Conservation (phyloP, 2,797 vertebrate species). For the Silurus aristotelis region DNA sequence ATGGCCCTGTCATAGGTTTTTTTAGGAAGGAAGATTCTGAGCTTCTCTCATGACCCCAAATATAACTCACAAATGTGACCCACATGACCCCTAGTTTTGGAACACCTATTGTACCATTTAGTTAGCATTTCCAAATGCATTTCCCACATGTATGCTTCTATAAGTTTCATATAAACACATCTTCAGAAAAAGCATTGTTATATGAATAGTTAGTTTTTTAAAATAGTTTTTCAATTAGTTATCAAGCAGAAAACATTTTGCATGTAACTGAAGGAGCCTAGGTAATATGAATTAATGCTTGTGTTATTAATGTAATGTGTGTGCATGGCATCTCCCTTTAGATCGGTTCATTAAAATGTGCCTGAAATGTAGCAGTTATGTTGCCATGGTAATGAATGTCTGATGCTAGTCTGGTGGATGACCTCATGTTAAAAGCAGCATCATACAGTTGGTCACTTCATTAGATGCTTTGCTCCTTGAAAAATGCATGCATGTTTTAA, state of each 20-base stretch:
- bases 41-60: not conserved
- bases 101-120: not conserved
- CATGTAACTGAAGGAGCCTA: not conserved
- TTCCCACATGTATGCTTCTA: not conserved
- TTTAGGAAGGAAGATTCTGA: too few species aligned
- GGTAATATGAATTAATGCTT: slow-evolving; percentile 13
- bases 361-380: slow-evolving; percentile 37
- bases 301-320: slow-evolving; percentile 9
- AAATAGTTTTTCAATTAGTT: not conserved
- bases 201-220: not conserved
- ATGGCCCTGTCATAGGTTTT: too few species aligned
- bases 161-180: not conserved
- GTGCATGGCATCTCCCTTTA: slow-evolving; percentile 7
- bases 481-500: not conserved
- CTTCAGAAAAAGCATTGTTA: not conserved
- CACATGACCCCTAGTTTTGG: not conserved
- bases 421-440: slow-evolving; percentile 31
- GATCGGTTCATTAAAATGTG: slow-evolving; percentile 42
- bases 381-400: slow-evolving; percentile 48
- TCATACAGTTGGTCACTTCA: slow-evolving; percentile 34
- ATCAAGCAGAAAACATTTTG: slow-evolving; percentile 6
- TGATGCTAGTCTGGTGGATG: slow-evolving; percentile 27
- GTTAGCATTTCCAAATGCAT: not conserved
- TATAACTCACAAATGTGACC: not conserved
- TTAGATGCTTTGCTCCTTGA: slow-evolving; percentile 4